These are phyloP conservation scores for Allenopithecus nigroviridis DNA, from an alignment of 2,797 vertebrate species.

Conservation along the genomic window DNA sequence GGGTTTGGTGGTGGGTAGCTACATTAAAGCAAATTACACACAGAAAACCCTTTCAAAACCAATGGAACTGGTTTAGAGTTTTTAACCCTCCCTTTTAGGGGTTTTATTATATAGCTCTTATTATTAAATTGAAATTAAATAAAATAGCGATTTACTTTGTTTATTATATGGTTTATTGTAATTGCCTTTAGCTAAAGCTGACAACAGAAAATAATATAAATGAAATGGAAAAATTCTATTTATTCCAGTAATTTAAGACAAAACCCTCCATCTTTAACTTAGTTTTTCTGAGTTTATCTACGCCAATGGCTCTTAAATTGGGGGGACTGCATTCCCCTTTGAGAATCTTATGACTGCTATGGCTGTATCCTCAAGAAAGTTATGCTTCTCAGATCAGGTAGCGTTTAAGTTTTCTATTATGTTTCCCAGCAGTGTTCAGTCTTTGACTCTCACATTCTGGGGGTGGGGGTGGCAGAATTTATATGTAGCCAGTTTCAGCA, in stretches of 20 bases:
- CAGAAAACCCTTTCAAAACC: neutral
- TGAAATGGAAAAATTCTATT: neutral
- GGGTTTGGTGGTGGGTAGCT: neutral
- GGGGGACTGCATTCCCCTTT: neutral
- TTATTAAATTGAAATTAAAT: neutral
- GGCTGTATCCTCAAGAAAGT: neutral
- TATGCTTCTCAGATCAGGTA: neutral
- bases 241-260: neutral
- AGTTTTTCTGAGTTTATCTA: neutral
- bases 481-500: neutral
- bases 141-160: neutral
- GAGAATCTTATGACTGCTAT: neutral
- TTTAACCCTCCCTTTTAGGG: neutral
- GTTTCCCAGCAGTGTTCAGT: neutral
- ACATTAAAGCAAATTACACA: neutral
- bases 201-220: neutral
- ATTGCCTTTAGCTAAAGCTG: neutral
- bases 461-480: constrained; percentile 19
- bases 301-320: neutral
- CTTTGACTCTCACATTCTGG: constrained; percentile 6
- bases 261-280: neutral
- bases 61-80: neutral
- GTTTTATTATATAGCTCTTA: neutral
- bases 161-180: neutral
- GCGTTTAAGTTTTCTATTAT: constrained; percentile 71